Evolutionary conservation across 2,113 vertebrate genomes (phyloP).

Genomic region (Murina feae): DNA sequence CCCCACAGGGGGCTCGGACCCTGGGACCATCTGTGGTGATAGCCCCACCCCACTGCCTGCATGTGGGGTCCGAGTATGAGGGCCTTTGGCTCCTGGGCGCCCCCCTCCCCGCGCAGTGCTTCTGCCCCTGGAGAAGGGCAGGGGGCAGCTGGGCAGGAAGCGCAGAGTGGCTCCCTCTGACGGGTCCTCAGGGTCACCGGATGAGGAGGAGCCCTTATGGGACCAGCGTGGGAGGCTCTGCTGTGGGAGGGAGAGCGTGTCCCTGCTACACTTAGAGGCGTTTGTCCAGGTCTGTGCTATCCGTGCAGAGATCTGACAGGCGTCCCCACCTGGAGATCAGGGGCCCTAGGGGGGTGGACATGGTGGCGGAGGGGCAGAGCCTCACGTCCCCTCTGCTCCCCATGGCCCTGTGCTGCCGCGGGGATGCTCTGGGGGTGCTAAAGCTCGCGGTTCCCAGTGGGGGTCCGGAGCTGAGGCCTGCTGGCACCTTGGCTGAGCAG

Average conservation of each 20-base stretch:
- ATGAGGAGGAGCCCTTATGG: not conserved
- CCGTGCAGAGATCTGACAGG: not conserved
- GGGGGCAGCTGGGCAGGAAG: too few species aligned
- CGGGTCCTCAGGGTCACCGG: not conserved
- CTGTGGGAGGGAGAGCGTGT: not conserved
- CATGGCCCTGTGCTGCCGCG: not conserved
- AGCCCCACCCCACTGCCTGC: too few species aligned
- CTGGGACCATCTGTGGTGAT: too few species aligned
- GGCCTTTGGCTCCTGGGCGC: not conserved
- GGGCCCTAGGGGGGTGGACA: not conserved
- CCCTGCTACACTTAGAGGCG: accelerated
- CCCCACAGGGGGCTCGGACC: not conserved
- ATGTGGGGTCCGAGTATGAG: not conserved
- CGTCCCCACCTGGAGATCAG: not conserved
- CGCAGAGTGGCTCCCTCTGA: not conserved
- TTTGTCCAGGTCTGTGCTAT: not conserved
- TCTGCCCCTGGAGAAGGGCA: not conserved
- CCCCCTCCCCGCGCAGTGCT: not conserved
- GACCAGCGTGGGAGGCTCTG: not conserved
- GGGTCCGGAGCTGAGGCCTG: not conserved
- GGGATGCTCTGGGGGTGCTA: not conserved
- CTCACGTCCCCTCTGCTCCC: not conserved
- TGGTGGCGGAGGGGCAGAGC: not conserved
- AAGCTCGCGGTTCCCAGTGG: not conserved
- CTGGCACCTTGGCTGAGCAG: not conserved